phyloP scores from a whole-genome alignment of 2,797 vertebrate species.

The Acrossocheilus fasciatus region DNA sequence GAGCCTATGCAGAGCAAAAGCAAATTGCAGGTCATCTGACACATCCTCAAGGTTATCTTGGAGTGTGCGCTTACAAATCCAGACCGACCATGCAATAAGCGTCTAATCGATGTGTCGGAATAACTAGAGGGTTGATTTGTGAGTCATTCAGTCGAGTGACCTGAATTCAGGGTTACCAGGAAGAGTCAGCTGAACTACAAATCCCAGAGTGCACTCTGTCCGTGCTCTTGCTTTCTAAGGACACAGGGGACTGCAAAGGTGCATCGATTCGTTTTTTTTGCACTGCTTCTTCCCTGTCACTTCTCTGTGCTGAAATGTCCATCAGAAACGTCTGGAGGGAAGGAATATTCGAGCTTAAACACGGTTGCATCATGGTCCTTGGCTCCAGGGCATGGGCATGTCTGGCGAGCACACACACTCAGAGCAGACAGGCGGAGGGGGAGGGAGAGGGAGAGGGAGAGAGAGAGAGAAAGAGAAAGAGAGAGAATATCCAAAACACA shows the following conservation, averaged over 20 bases:
- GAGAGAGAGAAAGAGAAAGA: slow-evolving; percentile 12
- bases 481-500: slow-evolving; percentile 24
- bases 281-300: slow-evolving; percentile 33
- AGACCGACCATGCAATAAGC: not conserved
- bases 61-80: not conserved
- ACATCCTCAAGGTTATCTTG: slow-evolving; percentile 39
- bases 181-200: slow-evolving; percentile 46
- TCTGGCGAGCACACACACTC: slow-evolving; percentile 31
- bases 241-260: slow-evolving; percentile 23
- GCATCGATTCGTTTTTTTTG: slow-evolving; percentile 44
- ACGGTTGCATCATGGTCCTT: slow-evolving; percentile 39
- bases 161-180: slow-evolving; percentile 35
- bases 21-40: slow-evolving; percentile 9
- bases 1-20: not conserved
- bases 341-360: slow-evolving; percentile 35
- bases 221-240: not conserved
- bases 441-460: not conserved
- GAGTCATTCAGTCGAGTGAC: slow-evolving; percentile 32
- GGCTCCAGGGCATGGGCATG: slow-evolving; percentile 45
- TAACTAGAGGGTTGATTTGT: not conserved
- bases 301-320: slow-evolving; percentile 44
- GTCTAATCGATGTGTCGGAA: not conserved
- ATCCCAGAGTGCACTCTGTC: slow-evolving; percentile 54
- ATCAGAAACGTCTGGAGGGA: slow-evolving; percentile 32
- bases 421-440: slow-evolving; percentile 20